Percentiles rank a stretch among this genome's conserved stretches.
Evolutionary conservation across 2,113 vertebrate genomes (phyloP).

Genomic region (Hiodon alosoides): DNA sequence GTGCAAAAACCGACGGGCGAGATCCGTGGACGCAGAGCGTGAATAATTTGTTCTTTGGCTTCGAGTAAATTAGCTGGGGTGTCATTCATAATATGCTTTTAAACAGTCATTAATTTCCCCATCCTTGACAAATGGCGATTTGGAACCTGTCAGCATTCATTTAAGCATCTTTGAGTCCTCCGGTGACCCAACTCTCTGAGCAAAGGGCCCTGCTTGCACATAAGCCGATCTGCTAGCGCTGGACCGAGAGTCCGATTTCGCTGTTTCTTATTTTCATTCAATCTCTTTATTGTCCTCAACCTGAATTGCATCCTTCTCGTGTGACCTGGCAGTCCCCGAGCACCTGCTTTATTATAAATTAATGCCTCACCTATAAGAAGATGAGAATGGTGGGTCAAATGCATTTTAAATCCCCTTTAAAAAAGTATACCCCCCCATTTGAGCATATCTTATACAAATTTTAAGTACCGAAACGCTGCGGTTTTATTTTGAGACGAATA

Average conservation of each 20-base stretch:
- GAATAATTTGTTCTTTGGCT: not conserved
- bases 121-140: not conserved
- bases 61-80: not conserved
- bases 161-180: not conserved
- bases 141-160: not conserved
- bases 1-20: not conserved
- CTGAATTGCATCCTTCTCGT: not conserved
- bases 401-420: too few relatives aligned
- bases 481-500: not conserved
- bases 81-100: not conserved
- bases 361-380: constrained; percentile 12
- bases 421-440: too few relatives aligned
- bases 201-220: not conserved
- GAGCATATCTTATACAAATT: not conserved
- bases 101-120: not conserved
- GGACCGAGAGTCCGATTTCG: not conserved
- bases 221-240: not conserved
- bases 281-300: not conserved
- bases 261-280: not conserved
- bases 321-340: not conserved
- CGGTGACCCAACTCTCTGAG: not conserved
- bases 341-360: not conserved
- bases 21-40: not conserved
- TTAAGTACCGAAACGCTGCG: not conserved
- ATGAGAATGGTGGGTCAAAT: not conserved